phyloP scores from a whole-genome alignment of 53 echinoderm and acorn worm genomes.

The Paracentrotus lividus region DNA sequence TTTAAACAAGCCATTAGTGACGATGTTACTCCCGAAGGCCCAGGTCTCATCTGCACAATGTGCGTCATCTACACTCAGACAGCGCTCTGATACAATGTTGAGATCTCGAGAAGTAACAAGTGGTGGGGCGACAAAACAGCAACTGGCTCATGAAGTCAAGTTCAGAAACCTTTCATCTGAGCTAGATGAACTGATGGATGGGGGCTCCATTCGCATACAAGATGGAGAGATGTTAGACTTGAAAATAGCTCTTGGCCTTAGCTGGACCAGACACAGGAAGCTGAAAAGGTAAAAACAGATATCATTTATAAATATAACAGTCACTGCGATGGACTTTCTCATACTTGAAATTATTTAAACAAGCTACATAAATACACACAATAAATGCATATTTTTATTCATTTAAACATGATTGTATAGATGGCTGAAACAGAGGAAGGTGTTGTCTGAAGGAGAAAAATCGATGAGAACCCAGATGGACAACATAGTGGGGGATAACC shows the following conservation, averaged over 20 bases:
- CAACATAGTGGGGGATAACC: background rate
- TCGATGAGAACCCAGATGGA: background rate
- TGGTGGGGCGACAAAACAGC: background rate
- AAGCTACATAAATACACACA: too few relatives aligned
- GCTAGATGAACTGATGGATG: slow-evolving; percentile 1
- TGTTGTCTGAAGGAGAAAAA: background rate
- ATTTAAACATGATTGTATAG: too few relatives aligned
- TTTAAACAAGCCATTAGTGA: background rate
- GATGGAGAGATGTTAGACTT: background rate
- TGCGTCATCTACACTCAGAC: background rate
- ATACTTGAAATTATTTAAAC: background rate
- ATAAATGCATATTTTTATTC: background rate
- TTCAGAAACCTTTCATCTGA: background rate
- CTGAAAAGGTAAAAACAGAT: slow-evolving; percentile 6
- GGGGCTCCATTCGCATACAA: background rate
- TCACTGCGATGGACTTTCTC: too few relatives aligned
- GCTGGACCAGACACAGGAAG: background rate
- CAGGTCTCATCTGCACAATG: background rate
- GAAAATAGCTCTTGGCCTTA: background rate
- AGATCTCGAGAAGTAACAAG: background rate
- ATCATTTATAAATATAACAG: background rate
- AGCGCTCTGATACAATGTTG: background rate
- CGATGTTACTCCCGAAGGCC: background rate
- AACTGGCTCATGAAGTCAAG: slow-evolving; percentile 6
- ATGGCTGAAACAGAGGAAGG: background rate